Base-by-base conservation (phyloP, 2,888 invertebrate species). In the Acanthopleura granulata region DNA sequence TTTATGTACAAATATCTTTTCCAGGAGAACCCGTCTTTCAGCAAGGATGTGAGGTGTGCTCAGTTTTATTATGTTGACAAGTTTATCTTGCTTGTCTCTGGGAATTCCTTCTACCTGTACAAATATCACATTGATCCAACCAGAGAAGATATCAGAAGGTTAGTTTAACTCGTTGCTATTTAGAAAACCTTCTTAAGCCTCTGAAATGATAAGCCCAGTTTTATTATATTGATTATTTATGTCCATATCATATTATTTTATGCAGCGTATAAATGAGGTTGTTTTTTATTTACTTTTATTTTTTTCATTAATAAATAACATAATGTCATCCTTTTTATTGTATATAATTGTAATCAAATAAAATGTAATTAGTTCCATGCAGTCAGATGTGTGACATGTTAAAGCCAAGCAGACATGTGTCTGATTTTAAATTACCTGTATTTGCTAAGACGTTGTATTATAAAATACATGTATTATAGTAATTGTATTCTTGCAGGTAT, bases 61-160 rank as follows among this genome's bases (percentile, higher is more conserved):
- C 87, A 88, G 82, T 90, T 90, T 77, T 90, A 87, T 77, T 90
- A 88, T 78, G 83, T 90, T 83, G 90, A 90, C 79, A 87, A 88
- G 76, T 90, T 90, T 77, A 82, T 90, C 25, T 76, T 90, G 6
- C 30, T 89, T 61, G 82, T 86, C 49, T 82, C 81, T 66, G 88
- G 87, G 18, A 85, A 86, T 76, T 78, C 78, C 22, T 75, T 90
- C 49, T 84, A 80, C 73, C 75, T 90, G 78, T 90, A 89, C 80
- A 90, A 89, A 80, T 90, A 88, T 75, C 80, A 85, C 75, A 75
- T 90, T 40, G 89, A 90, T 75, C 74, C 80, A 14, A 78, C 78
- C 9, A 89, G 87, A 79, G 82, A 86, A 62, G 87, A 90, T 72
- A 84, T 90, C 49, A 88, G 88, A 80, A 85, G 90, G 84, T 84